Base-by-base conservation (phyloP, 1,140 invertebrate genomes). In the Temnothorax longispinosus region DNA sequence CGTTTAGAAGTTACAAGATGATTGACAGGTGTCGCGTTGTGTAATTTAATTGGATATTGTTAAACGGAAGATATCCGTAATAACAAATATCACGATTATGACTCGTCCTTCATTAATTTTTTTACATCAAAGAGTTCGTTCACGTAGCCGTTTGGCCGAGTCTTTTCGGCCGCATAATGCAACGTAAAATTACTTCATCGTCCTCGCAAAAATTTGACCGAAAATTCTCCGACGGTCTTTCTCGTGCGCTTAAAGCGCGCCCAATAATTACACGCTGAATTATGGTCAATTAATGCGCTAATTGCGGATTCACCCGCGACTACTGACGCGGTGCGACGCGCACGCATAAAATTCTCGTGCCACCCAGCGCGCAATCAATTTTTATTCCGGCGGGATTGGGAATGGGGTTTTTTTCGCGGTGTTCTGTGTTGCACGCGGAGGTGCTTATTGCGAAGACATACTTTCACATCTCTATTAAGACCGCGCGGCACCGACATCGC, bases 201-300 rank as follows among this genome's bases (percentile, higher is more conserved):
- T 71, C 15, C 50, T 50, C n/a, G 56, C 60, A 64, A 82, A 88
- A 85, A 60, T 80, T 69, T 52, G n/a, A 13, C 62, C 62, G 77
- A 67, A 80, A 69, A 80, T 80, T 54, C 64, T 65, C 8, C 27
- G 62, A 69, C 44, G 32, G 56, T 27, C 60, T 15, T 27, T 41
- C 27, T 80, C 35, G 67, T 11, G 47, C 60, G 32, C 35, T 7
- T 50, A n/a, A 27, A 47, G 56, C 62, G 76, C 62, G 76, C 56
- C n/a, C 35, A 56, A 88, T 93, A 94, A 94, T 95, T 94, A 95
- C 93, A 94, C 93, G 93, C 89, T 88, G 91, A 88, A 93, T 95
- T 93, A 94, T 71, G 89, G 71, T 91, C 94, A 95, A 95, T 95
- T 94, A 93, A 94, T 93, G 92, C 91, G 92, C 91, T 94, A 94